Percentiles rank a stretch among this genome's conserved stretches.
Conservation (phyloP, 2,797 vertebrate species). For the Squalus acanthias region DNA sequence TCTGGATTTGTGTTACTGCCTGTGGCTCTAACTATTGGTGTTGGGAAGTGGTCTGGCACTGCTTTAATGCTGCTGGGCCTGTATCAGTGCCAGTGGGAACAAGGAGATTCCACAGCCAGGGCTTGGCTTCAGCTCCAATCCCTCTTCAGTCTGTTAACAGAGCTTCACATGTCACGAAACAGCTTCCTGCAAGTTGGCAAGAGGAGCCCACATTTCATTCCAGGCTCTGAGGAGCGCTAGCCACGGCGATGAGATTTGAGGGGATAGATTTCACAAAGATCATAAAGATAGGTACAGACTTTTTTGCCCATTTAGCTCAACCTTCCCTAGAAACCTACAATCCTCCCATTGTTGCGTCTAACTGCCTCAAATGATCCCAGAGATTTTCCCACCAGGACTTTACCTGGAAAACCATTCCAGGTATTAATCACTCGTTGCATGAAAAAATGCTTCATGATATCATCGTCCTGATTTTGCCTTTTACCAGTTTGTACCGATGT, state of each 20-base stretch:
- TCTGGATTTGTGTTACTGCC: not conserved
- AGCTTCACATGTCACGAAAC: slow-evolving; percentile 11
- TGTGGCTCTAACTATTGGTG: not conserved
- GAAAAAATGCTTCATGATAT: not conserved
- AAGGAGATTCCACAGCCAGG: slow-evolving; percentile 5
- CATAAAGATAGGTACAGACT: not conserved
- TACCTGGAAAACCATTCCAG: not conserved
- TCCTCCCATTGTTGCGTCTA: not conserved
- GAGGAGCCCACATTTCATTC: not conserved
- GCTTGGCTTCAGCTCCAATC: not conserved
- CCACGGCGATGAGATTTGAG: not conserved
- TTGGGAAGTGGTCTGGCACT: not conserved
- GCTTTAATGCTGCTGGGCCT: not conserved
- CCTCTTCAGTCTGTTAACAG: not conserved
- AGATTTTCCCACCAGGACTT: not conserved
- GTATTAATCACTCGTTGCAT: not conserved
- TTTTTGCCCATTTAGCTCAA: not conserved
- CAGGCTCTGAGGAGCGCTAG: not conserved
- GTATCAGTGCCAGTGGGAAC: not conserved
- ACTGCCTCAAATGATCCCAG: not conserved
- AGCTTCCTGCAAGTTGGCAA: slow-evolving; percentile 1
- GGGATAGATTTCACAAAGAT: not conserved
- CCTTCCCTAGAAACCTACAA: not conserved
- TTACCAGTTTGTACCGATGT: not conserved
- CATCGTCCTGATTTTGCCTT: not conserved